Conservation (phyloP, 2,797 vertebrate species). For the Rachycentron canadum region DNA sequence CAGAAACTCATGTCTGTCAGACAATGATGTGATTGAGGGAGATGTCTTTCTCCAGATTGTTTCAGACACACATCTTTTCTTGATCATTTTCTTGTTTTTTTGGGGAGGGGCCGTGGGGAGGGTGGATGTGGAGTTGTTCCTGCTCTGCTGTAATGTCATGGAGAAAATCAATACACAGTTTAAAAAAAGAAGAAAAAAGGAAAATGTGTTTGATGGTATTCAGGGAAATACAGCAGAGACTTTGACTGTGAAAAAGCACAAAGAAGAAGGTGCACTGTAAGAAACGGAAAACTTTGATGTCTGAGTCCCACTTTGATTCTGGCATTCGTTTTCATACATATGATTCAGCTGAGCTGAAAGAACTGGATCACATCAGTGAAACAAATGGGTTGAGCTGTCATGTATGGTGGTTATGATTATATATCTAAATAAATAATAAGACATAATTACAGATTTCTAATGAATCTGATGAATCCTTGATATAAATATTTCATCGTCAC, state of each 20-base stretch:
- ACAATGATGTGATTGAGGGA: too few species aligned
- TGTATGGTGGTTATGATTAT: too few species aligned
- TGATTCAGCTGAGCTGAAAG: neutral
- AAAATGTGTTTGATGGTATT: neutral
- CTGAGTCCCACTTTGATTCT: neutral
- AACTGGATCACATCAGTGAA: neutral
- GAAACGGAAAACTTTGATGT: neutral
- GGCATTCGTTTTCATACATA: neutral
- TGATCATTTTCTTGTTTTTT: too few species aligned
- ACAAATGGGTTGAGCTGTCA: neutral
- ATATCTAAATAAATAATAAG: too few species aligned
- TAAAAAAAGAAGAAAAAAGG: neutral
- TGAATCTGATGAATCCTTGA: neutral
- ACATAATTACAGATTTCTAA: too few species aligned
- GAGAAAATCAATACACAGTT: too few species aligned
- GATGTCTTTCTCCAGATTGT: too few species aligned
- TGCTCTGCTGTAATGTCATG: too few species aligned
- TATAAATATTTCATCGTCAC: neutral
- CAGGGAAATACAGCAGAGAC: conserved; percentile 7
- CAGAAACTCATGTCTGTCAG: too few species aligned
- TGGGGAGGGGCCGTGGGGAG: too few species aligned
- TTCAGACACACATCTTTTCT: too few species aligned
- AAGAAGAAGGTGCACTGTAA: neutral
- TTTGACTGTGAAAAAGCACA: neutral
- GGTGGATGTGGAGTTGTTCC: too few species aligned